Evolutionary conservation across 2,113 vertebrate species (phyloP), one percentile per base, ranked within the genome.

Genomic region (Carassius auratus): DNA sequence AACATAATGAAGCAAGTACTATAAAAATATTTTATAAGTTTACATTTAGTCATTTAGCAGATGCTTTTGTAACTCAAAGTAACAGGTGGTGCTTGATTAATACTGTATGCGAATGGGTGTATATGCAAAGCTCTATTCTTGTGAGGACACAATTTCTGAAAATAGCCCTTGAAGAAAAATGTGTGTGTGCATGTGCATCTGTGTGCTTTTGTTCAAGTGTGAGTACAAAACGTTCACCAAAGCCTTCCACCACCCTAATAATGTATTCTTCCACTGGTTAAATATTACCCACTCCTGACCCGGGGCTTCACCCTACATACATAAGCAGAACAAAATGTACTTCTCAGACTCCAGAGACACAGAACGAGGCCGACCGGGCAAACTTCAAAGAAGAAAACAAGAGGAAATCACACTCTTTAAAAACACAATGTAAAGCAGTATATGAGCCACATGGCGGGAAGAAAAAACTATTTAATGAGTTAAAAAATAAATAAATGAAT

Each of bases 381-480:
- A 45, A 82, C 62, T 64, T 52, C 80, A 36, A 14, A 82, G 62
- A 55, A 59, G 69, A 26, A 45, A 48, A 61, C 69, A 45, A 17
- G 17, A 86, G 57, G 59, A 84, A 62, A 42, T 61, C 69, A 48
- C 82, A 62, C 69, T 33, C 42, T 48, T 8, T 57, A 62, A n/a
- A 45, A 76, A 75, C 71, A 26, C 36, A 17, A 57, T 0, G 12
- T 26, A 45, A 30, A 86, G 23, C 55, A 64, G 45, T 26, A 52
- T 76, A 82, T 86, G 61, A 61, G 74, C 19, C 68, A 23, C 69
- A 59, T 6, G 14, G 57, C 6, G 30, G 66, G 14, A 68, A 15
- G 26, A 3, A 57, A 57, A 15, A 79, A 26, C 21, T 0, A 55
- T 90, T 90, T 77, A 88, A 59, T 55, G 85, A 15, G 17, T 80